phyloP scores from a whole-genome alignment of 2,113 vertebrate genomes.

The Thomomys bottae region DNA sequence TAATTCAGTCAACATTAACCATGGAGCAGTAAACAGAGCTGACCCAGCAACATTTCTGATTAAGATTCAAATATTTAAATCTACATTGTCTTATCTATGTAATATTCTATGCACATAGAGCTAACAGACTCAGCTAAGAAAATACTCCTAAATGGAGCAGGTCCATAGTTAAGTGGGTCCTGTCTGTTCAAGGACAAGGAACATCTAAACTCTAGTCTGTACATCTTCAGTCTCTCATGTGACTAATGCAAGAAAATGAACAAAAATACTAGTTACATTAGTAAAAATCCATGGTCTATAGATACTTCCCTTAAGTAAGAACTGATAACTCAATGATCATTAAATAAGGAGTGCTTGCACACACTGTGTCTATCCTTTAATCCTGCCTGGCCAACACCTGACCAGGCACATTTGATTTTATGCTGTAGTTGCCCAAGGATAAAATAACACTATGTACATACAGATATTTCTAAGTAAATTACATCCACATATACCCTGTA shows the following conservation, averaged over 20 bases:
- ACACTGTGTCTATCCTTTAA: neutral
- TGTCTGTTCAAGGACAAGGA: neutral
- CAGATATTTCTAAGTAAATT: neutral
- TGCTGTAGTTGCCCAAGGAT: neutral
- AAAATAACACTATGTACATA: neutral
- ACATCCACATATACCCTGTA: too few relatives aligned
- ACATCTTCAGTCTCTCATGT: constrained; percentile 7
- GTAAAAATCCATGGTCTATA: neutral
- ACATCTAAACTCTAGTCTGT: neutral
- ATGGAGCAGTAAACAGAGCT: neutral
- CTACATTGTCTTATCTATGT: neutral
- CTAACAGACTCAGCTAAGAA: neutral
- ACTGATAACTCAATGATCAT: neutral
- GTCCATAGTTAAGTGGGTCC: neutral
- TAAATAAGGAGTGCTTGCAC: neutral
- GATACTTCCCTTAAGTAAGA: neutral
- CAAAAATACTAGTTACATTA: neutral
- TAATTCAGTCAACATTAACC: neutral
- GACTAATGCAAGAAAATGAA: neutral
- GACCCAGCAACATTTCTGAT: neutral
- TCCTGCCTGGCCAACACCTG: neutral
- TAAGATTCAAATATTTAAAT: neutral
- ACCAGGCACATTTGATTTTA: neutral
- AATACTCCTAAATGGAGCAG: neutral
- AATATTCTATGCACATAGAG: neutral